A percentile compares a stretch with the other conserved stretches of the same genome.
phyloP scores from a whole-genome alignment of 2,797 vertebrate species.

The Brachymystax lenok region DNA sequence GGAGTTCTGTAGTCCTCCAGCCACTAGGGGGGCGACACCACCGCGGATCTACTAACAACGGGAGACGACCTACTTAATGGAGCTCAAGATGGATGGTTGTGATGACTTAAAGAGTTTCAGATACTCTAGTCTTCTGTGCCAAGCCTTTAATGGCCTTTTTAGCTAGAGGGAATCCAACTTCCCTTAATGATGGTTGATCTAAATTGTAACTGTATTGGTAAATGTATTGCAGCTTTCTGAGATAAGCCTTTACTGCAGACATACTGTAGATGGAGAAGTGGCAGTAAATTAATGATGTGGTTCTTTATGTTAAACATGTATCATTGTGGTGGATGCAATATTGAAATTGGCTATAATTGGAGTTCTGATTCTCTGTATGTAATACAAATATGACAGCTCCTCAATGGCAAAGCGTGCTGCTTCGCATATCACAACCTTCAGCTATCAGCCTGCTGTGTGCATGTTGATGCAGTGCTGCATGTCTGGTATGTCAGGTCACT shows the following conservation, averaged over 20 bases:
- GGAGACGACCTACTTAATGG: neutral
- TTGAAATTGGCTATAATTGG: conserved; percentile 11
- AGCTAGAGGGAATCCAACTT: conserved; percentile 17
- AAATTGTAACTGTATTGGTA: conserved; percentile 16
- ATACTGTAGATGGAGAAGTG: neutral
- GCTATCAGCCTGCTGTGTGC: neutral
- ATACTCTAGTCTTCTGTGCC: conserved; percentile 39
- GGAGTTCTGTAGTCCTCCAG: neutral
- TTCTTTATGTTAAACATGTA: neutral
- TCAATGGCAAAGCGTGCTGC: conserved; percentile 13
- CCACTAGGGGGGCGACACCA: conserved; percentile 49
- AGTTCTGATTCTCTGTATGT: conserved; percentile 7
- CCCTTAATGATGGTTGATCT: conserved; percentile 18
- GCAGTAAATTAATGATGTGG: neutral
- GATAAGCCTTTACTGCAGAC: neutral
- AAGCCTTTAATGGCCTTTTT: conserved; percentile 62
- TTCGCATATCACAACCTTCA: conserved; percentile 8
- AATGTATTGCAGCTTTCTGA: neutral
- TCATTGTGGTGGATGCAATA: conserved; percentile 11
- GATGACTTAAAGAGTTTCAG: conserved; percentile 7
- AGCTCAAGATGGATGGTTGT: neutral
- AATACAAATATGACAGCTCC: neutral
- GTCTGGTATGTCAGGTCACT: conserved; percentile 4
- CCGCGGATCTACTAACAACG: conserved; percentile 24
- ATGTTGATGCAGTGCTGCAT: conserved; percentile 10